These are phyloP conservation scores for Trichonephila clavipes DNA, from an alignment of 1,140 invertebrate species.

Conservation along the genomic window DNA sequence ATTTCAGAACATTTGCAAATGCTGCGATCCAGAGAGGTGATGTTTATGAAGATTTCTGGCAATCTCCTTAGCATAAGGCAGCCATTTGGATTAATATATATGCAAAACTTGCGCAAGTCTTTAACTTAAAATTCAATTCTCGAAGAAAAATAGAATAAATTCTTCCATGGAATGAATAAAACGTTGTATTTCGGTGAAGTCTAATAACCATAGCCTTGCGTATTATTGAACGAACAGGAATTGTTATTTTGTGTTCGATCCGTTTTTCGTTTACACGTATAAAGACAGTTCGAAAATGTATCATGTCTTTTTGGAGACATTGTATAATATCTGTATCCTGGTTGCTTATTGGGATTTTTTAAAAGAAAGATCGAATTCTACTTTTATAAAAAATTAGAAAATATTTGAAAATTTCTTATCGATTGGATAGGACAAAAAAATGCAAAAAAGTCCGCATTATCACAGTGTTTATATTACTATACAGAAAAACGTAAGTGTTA, in stretches of 20 bases:
- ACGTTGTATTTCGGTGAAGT: neutral
- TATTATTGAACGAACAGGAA: slow-evolving; percentile 4
- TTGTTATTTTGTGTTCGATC: neutral
- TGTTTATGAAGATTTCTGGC: neutral
- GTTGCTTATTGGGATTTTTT: too few relatives aligned
- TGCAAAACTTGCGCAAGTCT: slow-evolving; percentile 37
- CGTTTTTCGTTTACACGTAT: neutral
- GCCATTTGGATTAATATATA: slow-evolving; percentile 55
- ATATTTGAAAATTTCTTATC: too few relatives aligned
- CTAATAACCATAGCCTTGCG: neutral
- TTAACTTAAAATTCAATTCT: neutral
- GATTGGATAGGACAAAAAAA: too few relatives aligned
- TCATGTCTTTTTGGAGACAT: too few relatives aligned
- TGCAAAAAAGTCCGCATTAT: too few relatives aligned
- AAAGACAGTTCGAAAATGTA: too few relatives aligned
- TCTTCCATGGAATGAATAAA: neutral
- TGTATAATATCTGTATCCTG: too few relatives aligned
- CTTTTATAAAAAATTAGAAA: too few relatives aligned
- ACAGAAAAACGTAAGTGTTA: too few relatives aligned
- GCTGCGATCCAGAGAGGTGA: neutral
- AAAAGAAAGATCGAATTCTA: too few relatives aligned
- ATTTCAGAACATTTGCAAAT: neutral
- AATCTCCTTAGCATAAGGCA: slow-evolving; percentile 37
- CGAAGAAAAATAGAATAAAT: slow-evolving; percentile 15
- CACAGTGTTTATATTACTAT: too few relatives aligned